phyloP scores from a whole-genome alignment of 2,888 invertebrate species.

The Mesochorus sp. region DNA sequence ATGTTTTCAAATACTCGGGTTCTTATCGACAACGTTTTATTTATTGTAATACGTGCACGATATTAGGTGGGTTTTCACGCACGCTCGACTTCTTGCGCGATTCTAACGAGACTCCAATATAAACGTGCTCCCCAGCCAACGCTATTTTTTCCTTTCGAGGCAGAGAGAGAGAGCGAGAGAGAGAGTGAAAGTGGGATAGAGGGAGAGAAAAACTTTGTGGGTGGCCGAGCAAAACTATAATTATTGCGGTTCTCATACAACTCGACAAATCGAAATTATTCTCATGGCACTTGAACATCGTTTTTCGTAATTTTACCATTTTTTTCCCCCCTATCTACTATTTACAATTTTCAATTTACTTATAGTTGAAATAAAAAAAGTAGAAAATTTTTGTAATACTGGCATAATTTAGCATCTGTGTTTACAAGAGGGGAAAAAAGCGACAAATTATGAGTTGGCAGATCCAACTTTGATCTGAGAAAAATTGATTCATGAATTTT shows the following conservation, averaged over 20 bases:
- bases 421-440: too few species aligned
- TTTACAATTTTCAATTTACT: too few species aligned
- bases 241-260: constrained; percentile 44
- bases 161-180: constrained; percentile 24
- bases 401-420: too few species aligned
- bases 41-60: background rate
- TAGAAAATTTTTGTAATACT: too few species aligned
- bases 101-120: constrained; percentile 3
- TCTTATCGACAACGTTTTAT: background rate
- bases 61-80: constrained; percentile 32
- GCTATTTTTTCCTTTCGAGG: constrained; percentile 42
- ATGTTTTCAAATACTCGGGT: too few species aligned
- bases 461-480: background rate
- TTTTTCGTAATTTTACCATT: too few species aligned
- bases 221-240: constrained; percentile 56
- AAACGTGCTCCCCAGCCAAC: constrained; percentile 20
- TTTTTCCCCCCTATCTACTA: background rate
- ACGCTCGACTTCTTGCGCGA: background rate
- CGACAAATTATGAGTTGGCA: too few species aligned
- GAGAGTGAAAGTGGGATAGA: constrained; percentile 15
- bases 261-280: background rate
- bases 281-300: background rate
- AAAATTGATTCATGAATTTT: background rate
- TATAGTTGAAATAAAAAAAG: too few species aligned
- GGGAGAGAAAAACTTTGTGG: constrained; percentile 15